Evolutionary conservation across 2,888 invertebrate species (phyloP).

Genomic region (Epinotia nisella): DNA sequence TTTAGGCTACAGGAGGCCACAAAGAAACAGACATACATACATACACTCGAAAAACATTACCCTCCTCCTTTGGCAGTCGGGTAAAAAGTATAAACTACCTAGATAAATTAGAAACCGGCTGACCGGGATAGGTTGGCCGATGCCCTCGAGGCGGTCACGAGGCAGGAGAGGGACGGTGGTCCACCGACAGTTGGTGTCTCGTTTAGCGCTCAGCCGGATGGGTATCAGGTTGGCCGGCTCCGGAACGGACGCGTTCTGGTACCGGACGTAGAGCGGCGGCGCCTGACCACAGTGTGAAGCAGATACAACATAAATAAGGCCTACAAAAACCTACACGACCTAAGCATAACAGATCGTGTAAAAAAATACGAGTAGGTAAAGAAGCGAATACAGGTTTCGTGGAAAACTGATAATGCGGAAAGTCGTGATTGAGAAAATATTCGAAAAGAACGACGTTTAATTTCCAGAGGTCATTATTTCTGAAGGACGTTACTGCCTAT

Average conservation of each 20-base stretch:
- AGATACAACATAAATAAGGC: not conserved
- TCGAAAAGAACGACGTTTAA: not conserved
- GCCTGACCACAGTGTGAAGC: slow-evolving; percentile 57
- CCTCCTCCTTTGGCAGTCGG: too few species aligned
- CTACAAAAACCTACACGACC: not conserved
- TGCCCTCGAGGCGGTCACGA: slow-evolving; percentile 68
- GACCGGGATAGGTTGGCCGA: slow-evolving; percentile 72
- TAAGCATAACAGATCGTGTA: too few species aligned
- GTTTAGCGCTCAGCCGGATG: slow-evolving; percentile 65
- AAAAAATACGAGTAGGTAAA: not conserved
- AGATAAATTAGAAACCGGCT: not conserved
- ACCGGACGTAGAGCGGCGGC: slow-evolving; percentile 70
- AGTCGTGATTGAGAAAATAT: not conserved
- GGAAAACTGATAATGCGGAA: not conserved
- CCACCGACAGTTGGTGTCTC: slow-evolving; percentile 76
- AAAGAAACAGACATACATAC: too few species aligned
- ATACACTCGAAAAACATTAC: too few species aligned
- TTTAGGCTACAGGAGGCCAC: too few species aligned
- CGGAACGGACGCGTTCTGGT: slow-evolving; percentile 65
- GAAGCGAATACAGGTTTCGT: not conserved
- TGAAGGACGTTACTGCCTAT: not conserved
- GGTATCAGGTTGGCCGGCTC: slow-evolving; percentile 73
- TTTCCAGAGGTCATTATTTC: not conserved
- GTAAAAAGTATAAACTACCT: not conserved
- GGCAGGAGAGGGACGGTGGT: slow-evolving; percentile 68